Base-by-base conservation (phyloP, 2,797 vertebrate genomes). In the Phoxinus dragarum region DNA sequence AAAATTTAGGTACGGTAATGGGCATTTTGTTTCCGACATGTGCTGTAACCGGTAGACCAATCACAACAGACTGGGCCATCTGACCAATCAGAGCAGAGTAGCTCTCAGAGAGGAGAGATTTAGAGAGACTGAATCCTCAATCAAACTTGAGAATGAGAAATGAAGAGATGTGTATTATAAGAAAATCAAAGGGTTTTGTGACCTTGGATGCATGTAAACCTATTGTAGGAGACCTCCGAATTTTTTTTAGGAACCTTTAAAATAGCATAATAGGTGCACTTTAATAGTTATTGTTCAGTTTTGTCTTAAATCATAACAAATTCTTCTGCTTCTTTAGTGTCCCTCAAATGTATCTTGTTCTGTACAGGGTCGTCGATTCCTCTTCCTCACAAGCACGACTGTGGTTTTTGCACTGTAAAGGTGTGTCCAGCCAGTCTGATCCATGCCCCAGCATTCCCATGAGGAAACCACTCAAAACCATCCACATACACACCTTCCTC, bases 401-500 rank as follows among this genome's bases (percentile, higher is more conserved):
- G 49, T 95, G 96, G 91, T 98, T 98, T 93, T 96, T 96, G 80
- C 97, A 98, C 91, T 99, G 98, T 89, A 90, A 93, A 88, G 54
- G 0, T 5, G 92, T 86, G 67, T 73, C 75, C 0, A 92, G 89
- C 6, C 88, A 80, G 52, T 89, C 87, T 0, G 95, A 96, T 79
- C 93, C 93, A 19, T 99, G 98, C 89, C 94, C 91, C 68, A 91
- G 94, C 88, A 97, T 97, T 0, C 91, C 88, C 12, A 95, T 98
- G 96, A 96, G 90, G 75, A 95, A 94, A 64, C 85, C 95, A 0
- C 84, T 99, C 87, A 95, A 96, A 31, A 95, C 96, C 12, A 93
- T 99, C 86, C 96, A 91, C 92, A 95, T 99, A 84, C 96, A 99
- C 93, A 92, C 92, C 47, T 98, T 98, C 92, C 94, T 99, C 86